Conservation (phyloP, 2,113 vertebrate genomes). For the Megaleporinus macrocephalus region DNA sequence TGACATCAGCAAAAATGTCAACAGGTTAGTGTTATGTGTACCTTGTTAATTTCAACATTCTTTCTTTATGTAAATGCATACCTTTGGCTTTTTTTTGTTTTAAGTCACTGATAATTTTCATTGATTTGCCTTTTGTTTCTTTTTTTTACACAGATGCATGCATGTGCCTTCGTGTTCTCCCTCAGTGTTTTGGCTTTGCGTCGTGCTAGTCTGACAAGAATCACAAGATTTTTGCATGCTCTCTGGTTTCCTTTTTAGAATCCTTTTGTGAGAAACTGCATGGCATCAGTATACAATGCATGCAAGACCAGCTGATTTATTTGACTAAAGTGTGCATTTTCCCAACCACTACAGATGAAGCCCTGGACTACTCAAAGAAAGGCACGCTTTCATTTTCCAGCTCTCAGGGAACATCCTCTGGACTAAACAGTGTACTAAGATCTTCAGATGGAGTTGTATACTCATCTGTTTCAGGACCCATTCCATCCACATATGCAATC, state of each 20-base stretch:
- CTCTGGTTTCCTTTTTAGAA: conserved; percentile 69
- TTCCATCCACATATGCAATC: conserved; percentile 92
- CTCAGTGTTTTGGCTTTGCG: conserved; percentile 86
- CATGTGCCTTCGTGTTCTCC: conserved; percentile 93
- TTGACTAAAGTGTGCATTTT: conserved; percentile 82
- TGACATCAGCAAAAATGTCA: conserved; percentile 90
- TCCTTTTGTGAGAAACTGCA: conserved; percentile 68
- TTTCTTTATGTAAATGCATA: conserved; percentile 21
- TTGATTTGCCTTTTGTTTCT: conserved; percentile 71
- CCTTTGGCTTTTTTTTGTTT: conserved; percentile 25
- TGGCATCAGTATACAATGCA: conserved; percentile 45
- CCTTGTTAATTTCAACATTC: conserved; percentile 16
- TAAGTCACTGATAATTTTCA: conserved; percentile 60
- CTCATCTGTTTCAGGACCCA: conserved; percentile 89
- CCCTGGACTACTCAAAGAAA: conserved; percentile 97
- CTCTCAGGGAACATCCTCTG: conserved; percentile 82
- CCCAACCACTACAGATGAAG: conserved; percentile 95
- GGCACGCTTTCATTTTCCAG: conserved; percentile 82
- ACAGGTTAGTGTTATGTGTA: conserved; percentile 87
- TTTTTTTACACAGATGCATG: conserved; percentile 88
- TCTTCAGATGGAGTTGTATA: conserved; percentile 94
- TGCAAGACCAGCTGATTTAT: conserved; percentile 48
- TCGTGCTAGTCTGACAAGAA: conserved; percentile 82
- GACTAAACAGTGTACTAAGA: conserved; percentile 86
- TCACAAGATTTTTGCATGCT: conserved; percentile 86